Evolutionary conservation across 1,140 invertebrate species (phyloP).

Genomic region (Orius insidiosus): DNA sequence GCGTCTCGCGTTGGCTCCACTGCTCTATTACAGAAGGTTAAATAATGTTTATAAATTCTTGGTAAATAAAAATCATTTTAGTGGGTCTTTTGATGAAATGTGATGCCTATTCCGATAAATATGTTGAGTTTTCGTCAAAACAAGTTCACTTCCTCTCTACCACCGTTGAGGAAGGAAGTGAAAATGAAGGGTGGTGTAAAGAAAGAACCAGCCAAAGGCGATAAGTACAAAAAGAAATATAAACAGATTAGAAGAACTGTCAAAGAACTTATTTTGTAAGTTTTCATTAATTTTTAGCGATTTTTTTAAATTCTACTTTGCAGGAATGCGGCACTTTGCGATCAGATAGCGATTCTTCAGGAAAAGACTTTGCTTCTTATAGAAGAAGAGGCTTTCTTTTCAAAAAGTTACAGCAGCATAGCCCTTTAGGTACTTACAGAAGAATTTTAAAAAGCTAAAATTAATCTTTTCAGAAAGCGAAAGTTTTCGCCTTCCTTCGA

Average conservation of each 20-base stretch:
- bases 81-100: too few species aligned
- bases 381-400: conserved; percentile 57
- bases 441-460: too few species aligned
- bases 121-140: too few species aligned
- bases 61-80: too few species aligned
- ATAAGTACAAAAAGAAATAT: conserved; percentile 36
- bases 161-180: conserved; percentile 1
- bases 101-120: too few species aligned
- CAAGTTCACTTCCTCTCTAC: too few species aligned
- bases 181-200: background rate
- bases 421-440: conserved; percentile 24
- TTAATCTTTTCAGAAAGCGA: too few species aligned
- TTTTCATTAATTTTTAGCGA: conserved; percentile 20
- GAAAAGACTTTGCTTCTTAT: conserved; percentile 53
- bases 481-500: too few species aligned
- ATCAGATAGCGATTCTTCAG: conserved; percentile 59
- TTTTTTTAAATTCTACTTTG: conserved; percentile 19
- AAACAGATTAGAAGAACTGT: conserved; percentile 31
- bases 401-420: conserved; percentile 44
- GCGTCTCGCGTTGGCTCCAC: too few species aligned
- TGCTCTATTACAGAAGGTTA: too few species aligned
- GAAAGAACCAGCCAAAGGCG: conserved; percentile 7
- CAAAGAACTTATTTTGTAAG: conserved; percentile 35
- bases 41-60: too few species aligned
- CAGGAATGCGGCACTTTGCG: conserved; percentile 67